Evolutionary conservation across 1,140 invertebrate species (phyloP).

Genomic region (Nasonia vitripennis): DNA sequence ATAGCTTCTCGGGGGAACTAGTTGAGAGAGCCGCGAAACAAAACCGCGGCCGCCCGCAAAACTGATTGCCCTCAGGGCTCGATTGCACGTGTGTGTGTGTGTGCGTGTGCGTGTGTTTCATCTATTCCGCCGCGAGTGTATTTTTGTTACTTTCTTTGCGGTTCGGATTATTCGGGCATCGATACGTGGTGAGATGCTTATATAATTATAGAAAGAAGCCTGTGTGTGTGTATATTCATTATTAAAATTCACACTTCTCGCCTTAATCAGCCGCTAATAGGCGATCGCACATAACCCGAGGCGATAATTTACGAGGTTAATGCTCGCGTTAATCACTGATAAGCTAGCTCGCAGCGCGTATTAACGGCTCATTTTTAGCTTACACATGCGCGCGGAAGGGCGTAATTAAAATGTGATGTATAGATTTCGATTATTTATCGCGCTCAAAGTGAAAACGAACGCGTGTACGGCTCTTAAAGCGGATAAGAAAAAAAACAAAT

Average conservation of each 20-base stretch:
- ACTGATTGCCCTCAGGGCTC: background rate
- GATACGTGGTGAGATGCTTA: background rate
- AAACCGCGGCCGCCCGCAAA: background rate
- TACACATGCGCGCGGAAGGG: background rate
- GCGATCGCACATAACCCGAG: background rate
- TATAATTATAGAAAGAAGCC: slow-evolving; percentile 19
- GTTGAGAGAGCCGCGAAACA: slow-evolving; percentile 5
- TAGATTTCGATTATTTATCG: background rate
- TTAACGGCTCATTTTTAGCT: background rate
- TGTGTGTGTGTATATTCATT: no score
- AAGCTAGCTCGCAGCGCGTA: background rate
- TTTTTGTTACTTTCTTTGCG: background rate
- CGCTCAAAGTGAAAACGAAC: background rate
- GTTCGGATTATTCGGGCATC: slow-evolving; percentile 17
- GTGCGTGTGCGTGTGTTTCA: background rate
- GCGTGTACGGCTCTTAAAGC: background rate
- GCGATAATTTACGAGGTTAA: background rate
- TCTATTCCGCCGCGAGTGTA: background rate
- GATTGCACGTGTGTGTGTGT: background rate
- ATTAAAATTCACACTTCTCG: background rate
- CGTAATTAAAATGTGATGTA: background rate
- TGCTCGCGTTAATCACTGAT: background rate
- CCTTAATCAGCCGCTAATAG: background rate
- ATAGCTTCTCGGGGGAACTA: background rate
- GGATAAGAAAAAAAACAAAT: background rate